phyloP scores from a whole-genome alignment of 2,797 vertebrate genomes.

The Leptoclinus maculatus region DNA sequence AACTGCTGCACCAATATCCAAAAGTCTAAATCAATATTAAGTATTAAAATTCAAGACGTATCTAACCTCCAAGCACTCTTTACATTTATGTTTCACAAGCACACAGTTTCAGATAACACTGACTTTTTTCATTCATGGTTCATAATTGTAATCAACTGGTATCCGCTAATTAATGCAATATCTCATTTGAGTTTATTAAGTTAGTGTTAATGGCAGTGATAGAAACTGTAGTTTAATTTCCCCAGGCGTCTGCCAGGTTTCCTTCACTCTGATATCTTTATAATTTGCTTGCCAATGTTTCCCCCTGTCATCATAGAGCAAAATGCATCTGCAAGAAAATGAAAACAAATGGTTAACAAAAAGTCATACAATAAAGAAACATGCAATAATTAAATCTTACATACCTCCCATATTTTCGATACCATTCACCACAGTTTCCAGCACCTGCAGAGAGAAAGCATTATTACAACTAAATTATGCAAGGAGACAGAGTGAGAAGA shows the following conservation, averaged over 20 bases:
- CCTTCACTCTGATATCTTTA: conserved; percentile 87
- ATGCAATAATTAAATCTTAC: conserved; percentile 27
- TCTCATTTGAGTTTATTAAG: conserved; percentile 15
- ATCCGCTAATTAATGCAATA: conserved; percentile 1
- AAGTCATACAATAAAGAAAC: background rate
- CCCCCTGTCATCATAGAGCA: conserved; percentile 96
- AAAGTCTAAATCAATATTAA: background rate
- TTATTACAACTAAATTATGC: background rate
- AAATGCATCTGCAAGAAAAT: conserved; percentile 90
- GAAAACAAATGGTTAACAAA: background rate
- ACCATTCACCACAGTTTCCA: conserved; percentile 90
- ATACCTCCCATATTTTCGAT: conserved; percentile 95
- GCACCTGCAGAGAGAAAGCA: conserved; percentile 82
- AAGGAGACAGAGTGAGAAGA: background rate
- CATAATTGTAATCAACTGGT: background rate
- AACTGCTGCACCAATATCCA: background rate
- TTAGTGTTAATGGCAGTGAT: conserved; percentile 26
- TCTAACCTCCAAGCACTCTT: background rate
- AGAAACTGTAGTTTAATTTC: conserved; percentile 31
- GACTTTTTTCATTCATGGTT: conserved; percentile 3
- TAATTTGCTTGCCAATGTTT: conserved; percentile 94
- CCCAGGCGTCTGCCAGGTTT: conserved; percentile 11
- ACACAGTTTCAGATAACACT: background rate
- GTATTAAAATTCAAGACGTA: background rate
- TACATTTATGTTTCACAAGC: background rate